Percentiles rank a stretch among this genome's conserved stretches.
These are phyloP conservation scores for Smutsia temminckii DNA, from an alignment of 2,797 vertebrate genomes.

Conservation along the genomic window DNA sequence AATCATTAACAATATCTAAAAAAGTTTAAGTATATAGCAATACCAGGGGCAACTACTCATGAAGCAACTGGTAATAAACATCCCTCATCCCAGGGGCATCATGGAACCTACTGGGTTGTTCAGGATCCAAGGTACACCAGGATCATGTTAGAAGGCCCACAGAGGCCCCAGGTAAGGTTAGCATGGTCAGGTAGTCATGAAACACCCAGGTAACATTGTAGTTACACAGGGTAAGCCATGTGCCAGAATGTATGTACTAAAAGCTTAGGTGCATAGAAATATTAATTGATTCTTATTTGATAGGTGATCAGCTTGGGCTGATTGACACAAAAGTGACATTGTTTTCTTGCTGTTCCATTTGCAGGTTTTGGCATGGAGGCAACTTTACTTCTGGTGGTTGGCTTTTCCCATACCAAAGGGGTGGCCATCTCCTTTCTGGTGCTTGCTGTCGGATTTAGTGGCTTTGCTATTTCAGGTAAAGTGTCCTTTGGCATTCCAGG, in stretches of 20 bases:
- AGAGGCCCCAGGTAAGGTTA: background rate
- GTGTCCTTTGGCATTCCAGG: background rate
- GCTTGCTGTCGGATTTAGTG: slow-evolving; percentile 97
- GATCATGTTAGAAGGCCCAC: background rate
- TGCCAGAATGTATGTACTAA: background rate
- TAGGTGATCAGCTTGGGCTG: background rate
- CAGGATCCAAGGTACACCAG: background rate
- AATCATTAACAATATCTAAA: background rate
- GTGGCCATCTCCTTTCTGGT: slow-evolving; percentile 97
- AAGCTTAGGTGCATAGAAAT: background rate
- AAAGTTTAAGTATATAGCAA: slow-evolving; percentile 18
- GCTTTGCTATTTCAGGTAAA: slow-evolving; percentile 98
- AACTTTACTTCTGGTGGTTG: slow-evolving; percentile 96
- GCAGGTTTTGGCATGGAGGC: slow-evolving; percentile 99
- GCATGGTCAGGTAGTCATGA: background rate
- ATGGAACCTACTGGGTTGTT: background rate
- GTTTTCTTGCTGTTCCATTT: slow-evolving; percentile 49
- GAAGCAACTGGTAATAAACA: background rate
- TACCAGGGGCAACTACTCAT: background rate
- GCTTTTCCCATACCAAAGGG: slow-evolving; percentile 95
- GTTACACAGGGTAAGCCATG: background rate
- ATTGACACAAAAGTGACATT: background rate
- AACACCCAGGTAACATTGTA: background rate
- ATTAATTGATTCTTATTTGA: background rate
- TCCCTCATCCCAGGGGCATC: background rate